These are phyloP conservation scores for Habrosyne pyritoides DNA, from an alignment of 2,888 invertebrate genomes.

Conservation along the genomic window DNA sequence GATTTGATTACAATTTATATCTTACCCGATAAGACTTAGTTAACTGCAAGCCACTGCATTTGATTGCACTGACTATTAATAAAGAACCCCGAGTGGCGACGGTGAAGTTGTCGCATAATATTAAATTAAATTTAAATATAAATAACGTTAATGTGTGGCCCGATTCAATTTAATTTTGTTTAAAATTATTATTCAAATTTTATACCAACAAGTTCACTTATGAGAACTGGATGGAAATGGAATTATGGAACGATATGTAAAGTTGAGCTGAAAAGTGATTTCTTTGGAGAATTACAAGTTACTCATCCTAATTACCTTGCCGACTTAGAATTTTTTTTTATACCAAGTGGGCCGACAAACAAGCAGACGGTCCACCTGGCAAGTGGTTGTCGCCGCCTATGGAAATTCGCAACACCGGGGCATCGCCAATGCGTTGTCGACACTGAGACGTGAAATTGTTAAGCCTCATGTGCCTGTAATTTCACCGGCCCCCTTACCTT, in stretches of 20 bases:
- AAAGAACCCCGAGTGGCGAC: conserved; percentile 11
- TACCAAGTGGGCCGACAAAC: too few relatives aligned
- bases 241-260: not conserved
- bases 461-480: too few relatives aligned
- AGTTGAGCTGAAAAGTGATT: not conserved
- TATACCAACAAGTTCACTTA: conserved; percentile 8
- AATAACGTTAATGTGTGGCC: conserved; percentile 12
- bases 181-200: conserved; percentile 8
- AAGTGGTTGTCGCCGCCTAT: too few relatives aligned
- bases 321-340: too few relatives aligned
- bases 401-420: too few relatives aligned
- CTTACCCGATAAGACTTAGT: conserved; percentile 12
- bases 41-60: conserved; percentile 11
- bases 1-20: conserved; percentile 20
- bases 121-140: conserved; percentile 15
- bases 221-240: conserved; percentile 14
- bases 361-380: too few relatives aligned
- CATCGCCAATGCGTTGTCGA: too few relatives aligned
- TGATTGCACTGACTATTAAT: conserved; percentile 11
- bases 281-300: too few relatives aligned
- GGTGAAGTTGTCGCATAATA: conserved; percentile 9
- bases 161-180: conserved; percentile 11
- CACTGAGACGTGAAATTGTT: too few relatives aligned
- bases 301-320: too few relatives aligned
- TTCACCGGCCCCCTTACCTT: too few relatives aligned